Base-by-base conservation (phyloP, 2,797 vertebrate species). In the Phoxinus dragarum region DNA sequence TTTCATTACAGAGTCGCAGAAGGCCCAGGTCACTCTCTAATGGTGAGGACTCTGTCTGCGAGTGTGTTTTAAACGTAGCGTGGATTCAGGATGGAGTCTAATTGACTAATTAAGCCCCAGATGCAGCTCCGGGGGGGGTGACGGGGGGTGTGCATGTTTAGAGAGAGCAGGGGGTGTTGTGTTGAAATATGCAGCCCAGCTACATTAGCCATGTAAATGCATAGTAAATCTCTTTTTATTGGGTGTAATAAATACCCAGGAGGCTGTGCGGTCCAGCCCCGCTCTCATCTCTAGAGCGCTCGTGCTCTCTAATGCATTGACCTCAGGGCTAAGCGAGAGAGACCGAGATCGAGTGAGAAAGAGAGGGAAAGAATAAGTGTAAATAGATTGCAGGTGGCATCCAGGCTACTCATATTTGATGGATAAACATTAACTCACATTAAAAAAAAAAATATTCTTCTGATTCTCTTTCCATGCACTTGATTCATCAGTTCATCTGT, bases 181-280 rank as follows among this genome's bases (percentile, higher is more conserved):
- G 83, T 76, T 88, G 93, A 93, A 93, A 90, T 93, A 93, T 89
- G 91, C 92, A 91, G 92, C 94, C 93, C 92, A 91, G 90, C 93
- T 94, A 93, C 95, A 96, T 96, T 96, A 95, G 92, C 92, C 94
- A 95, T 96, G 95, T 95, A 95, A 95, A 96, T 96, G 94, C 92
- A 92, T 91, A 93, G 94, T 95, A 95, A 96, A 96, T 96, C 95
- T 94, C 94, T 93, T 95, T 96, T 96, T 96, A 96, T 96, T 96
- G 95, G 93, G 94, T 94, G 94, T 95, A 95, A 95, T 96, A 96
- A 96, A 96, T 95, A 95, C 94, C 93, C 94, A 94, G 92, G 93
- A 94, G 94, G 94, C 93, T 86, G 89, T 66, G 92, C 91, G 90
- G 93, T 93, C 94, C 93, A 92, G 93, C 94, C 83, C 92, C 90